Evolutionary conservation across 2,888 invertebrate genomes (phyloP), one percentile per base, ranked within the genome.

Genomic region (Lasioglossum oenotherae): DNA sequence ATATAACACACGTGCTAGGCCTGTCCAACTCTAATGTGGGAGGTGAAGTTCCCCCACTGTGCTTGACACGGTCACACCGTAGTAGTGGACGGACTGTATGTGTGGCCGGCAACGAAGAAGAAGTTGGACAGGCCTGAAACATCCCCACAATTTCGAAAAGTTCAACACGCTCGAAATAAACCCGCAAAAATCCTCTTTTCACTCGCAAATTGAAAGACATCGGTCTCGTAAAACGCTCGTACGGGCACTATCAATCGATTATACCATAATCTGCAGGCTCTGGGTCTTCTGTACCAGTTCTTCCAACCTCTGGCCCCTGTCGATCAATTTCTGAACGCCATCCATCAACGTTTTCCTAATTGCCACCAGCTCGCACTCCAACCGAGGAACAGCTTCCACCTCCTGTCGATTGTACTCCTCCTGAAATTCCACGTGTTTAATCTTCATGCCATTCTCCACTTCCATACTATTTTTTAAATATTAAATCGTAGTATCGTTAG

Each of bases 241-340:
- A 31, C 19, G 19, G 35, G 53, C 35, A 77, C 16, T 64, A 23
- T 14, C 10, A 53, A 53, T 57, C 23, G 31, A 64, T 64, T 10
- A 27, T 90, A 93, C 93, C 92, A 87, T 92, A 64, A 93, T 92
- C 80, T 93, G 89, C 72, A 93, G 85, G n/a, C 85, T 89, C 73
- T 93, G 91, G 0, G 93, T 92, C 78, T 93, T 93, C 74, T 87
- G 89, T 0, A 92, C 87, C 5, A 93, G 88, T 14, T 93, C 93
- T n/a, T 93, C 93, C n/a, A 93, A 85, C 75, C 80, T 91, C 53
- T 93, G 90, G 12, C 92, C 93, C 16, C 93, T 90, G 79, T 93
- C 92, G 41, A 93, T 91, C 46, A 93, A 79, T 44, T 92, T 92
- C 80, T 92, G 91, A 2, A 93, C 90, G 0, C 91, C 91, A 31